These are phyloP conservation scores for Nyctibius bracteatus DNA, from an alignment of 2,113 vertebrate species.

Conservation along the genomic window DNA sequence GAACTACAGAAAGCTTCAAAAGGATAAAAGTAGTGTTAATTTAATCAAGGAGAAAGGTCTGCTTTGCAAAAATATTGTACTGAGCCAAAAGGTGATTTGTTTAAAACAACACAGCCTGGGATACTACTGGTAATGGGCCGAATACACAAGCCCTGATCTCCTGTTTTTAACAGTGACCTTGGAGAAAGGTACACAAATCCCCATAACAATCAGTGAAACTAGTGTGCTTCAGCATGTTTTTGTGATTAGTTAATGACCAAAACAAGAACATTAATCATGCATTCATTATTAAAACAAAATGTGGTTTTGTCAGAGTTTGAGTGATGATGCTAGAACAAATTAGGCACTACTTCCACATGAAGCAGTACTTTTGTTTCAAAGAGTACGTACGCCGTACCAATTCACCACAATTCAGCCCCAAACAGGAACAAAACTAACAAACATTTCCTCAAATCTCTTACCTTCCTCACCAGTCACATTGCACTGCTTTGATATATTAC, in stretches of 20 bases:
- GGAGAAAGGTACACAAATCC: not conserved
- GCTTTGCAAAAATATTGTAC: not conserved
- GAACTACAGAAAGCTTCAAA: not conserved
- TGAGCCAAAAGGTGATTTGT: not conserved
- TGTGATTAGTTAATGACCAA: not conserved
- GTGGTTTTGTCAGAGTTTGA: not conserved
- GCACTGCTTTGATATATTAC: not conserved
- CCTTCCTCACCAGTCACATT: not conserved
- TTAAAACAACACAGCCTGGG: not conserved
- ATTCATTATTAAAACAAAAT: not conserved
- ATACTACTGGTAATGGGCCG: not conserved
- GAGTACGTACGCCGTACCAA: not conserved
- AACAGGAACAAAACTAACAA: not conserved
- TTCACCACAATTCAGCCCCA: not conserved
- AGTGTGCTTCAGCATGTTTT: not conserved
- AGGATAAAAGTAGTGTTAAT: not conserved
- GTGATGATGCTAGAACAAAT: not conserved
- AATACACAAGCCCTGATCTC: no score
- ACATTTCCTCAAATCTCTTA: not conserved
- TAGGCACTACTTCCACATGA: fast-evolving
- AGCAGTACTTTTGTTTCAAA: not conserved
- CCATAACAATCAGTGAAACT: not conserved
- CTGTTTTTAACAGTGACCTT: not conserved
- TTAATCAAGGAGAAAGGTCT: not conserved
- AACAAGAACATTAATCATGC: not conserved